A percentile compares a stretch with the other conserved stretches of the same genome.
Evolutionary conservation across 2,113 vertebrate species (phyloP).

Genomic region (Ictalurus punctatus): DNA sequence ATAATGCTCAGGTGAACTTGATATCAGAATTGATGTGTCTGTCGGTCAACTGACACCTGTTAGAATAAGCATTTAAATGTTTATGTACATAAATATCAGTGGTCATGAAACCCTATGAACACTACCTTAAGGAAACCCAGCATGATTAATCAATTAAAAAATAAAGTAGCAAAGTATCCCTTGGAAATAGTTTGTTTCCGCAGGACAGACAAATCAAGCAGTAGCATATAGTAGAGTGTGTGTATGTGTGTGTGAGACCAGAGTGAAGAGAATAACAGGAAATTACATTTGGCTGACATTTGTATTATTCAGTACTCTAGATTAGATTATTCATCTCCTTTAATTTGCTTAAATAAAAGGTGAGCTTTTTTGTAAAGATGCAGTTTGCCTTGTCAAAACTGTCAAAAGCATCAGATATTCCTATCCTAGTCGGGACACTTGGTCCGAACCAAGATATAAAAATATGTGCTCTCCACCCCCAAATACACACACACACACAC

Average conservation of each 20-base stretch:
- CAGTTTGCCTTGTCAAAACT: not conserved
- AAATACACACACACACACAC: not conserved
- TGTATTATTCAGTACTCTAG: not conserved
- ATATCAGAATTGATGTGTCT: too few relatives aligned
- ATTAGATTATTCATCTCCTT: too few relatives aligned
- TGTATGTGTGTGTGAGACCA: not conserved
- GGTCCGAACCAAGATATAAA: not conserved
- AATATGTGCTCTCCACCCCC: not conserved
- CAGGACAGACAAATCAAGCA: conserved; percentile 31
- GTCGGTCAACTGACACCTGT: too few relatives aligned
- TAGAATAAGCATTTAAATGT: not conserved
- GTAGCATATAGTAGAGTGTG: not conserved
- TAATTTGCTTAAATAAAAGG: not conserved
- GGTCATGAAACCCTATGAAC: not conserved
- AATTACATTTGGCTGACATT: not conserved
- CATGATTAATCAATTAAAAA: not conserved
- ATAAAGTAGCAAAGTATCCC: not conserved
- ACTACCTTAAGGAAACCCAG: not conserved
- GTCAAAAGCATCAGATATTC: not conserved
- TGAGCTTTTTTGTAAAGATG: too few relatives aligned
- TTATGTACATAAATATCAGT: not conserved
- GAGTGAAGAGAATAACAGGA: not conserved
- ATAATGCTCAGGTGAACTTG: too few relatives aligned
- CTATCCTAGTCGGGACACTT: not conserved
- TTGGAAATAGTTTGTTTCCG: not conserved